phyloP scores from a whole-genome alignment of 2,113 vertebrate species.

The Excalfactoria chinensis region DNA sequence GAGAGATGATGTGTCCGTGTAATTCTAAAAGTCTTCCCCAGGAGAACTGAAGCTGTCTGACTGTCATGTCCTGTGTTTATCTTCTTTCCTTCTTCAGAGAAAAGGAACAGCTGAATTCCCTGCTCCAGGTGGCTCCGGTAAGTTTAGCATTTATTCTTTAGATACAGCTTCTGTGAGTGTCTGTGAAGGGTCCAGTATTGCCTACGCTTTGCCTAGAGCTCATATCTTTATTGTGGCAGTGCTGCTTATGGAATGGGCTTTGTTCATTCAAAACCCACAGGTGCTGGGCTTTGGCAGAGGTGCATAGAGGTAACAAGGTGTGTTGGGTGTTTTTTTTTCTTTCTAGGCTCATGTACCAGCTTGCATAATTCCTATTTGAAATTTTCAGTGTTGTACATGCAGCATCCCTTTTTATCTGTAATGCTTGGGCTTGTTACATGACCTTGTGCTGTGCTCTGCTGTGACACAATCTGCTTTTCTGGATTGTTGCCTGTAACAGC shows the following conservation, averaged over 20 bases:
- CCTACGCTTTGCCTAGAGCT: neutral
- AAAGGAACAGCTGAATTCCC: constrained; percentile 49
- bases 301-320: neutral
- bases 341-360: neutral
- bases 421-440: neutral
- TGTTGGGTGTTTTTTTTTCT: neutral
- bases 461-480: constrained; percentile 6
- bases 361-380: neutral
- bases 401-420: constrained; percentile 28
- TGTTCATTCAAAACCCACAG: neutral
- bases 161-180: neutral
- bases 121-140: constrained; percentile 61
- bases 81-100: constrained; percentile 58
- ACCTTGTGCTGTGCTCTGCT: constrained; percentile 18
- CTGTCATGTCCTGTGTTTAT: neutral
- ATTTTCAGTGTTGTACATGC: neutral
- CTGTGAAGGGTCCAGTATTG: neutral
- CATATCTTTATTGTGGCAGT: neutral
- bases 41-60: neutral
- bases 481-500: constrained; percentile 31
- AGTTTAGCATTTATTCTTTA: neutral
- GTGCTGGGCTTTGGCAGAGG: neutral
- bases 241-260: neutral
- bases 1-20: neutral
- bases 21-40: neutral